These are phyloP conservation scores for Laticauda laticaudata DNA, from an alignment of 2,113 vertebrate species.

Conservation along the genomic window DNA sequence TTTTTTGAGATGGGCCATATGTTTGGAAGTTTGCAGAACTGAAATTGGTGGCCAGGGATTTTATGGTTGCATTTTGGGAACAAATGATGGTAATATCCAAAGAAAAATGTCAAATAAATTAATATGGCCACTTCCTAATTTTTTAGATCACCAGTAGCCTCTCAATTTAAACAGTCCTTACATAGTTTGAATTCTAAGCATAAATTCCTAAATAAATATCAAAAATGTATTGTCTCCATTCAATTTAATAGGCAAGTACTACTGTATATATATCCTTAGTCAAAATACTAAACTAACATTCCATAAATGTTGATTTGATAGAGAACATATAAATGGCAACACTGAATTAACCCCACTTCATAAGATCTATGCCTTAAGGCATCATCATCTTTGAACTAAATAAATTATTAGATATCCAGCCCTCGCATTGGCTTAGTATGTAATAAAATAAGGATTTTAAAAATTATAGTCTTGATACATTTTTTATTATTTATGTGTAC, in stretches of 20 bases:
- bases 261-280: background rate
- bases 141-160: background rate
- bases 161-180: background rate
- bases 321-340: background rate
- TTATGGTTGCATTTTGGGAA: background rate
- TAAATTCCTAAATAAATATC: background rate
- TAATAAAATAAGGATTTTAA: background rate
- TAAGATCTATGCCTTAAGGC: background rate
- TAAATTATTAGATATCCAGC: background rate
- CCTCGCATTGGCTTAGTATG: background rate
- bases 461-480: fast-evolving
- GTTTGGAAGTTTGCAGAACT: background rate
- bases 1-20: background rate
- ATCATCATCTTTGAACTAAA: background rate
- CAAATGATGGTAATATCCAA: background rate
- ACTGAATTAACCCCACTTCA: background rate
- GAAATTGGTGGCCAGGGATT: background rate
- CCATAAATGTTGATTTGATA: background rate
- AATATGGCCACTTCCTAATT: background rate
- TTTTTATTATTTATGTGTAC: background rate
- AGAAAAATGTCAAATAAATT: background rate
- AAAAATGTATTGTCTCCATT: background rate
- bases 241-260: background rate
- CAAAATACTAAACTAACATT: background rate
- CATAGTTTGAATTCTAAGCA: background rate